Base-by-base conservation (phyloP, 2,113 vertebrate genomes). In the Chroicocephalus ridibundus region DNA sequence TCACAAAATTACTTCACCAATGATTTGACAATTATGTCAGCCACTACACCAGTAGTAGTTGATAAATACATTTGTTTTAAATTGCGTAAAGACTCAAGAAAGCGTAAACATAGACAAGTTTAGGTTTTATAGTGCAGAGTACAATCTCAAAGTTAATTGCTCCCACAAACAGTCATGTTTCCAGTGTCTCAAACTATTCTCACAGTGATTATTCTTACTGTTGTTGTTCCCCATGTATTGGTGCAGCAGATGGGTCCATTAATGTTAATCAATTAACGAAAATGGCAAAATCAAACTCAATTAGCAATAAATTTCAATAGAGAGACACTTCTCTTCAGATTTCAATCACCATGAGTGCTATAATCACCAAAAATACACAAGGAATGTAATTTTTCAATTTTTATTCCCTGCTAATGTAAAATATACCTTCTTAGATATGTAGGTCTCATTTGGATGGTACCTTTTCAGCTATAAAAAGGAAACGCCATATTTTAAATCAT, bases 191-290 rank as follows among this genome's bases (percentile, higher is more conserved):
- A 84, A 66, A 77, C 47, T 94, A 62, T 94, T 92, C 79, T 94
- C 46, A 58, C 10, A 86, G 70, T 80, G 94, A 96, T 98, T 94
- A 94, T 71, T 97, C 83, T 89, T 93, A 79, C 55, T 85, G 61
- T 51, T 93, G 52, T 68, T 90, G 38, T 93, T 93, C 60, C 61
- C 36, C 71, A 49, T 79, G 34, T 92, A 86, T 40, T 93, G 88
- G 70, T 85, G 46, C 65, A 96, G 88, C 91, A 97, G 94, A 98
- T 95, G 91, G 84, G 71, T 97, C 52, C 71, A 96, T 97, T 97
- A 97, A 93, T 95, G 94, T 92, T 97, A 96, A 97, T 97, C 87
- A 97, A 96, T 97, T 96, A 96, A 96, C 77, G 83, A 93, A 84
- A 80, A 86, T 83, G 95, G 82, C 94, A 97, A 97, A 96, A 96